These are phyloP conservation scores for Drosophila koepferae DNA, from an alignment of 2,888 invertebrate genomes.

Conservation along the genomic window DNA sequence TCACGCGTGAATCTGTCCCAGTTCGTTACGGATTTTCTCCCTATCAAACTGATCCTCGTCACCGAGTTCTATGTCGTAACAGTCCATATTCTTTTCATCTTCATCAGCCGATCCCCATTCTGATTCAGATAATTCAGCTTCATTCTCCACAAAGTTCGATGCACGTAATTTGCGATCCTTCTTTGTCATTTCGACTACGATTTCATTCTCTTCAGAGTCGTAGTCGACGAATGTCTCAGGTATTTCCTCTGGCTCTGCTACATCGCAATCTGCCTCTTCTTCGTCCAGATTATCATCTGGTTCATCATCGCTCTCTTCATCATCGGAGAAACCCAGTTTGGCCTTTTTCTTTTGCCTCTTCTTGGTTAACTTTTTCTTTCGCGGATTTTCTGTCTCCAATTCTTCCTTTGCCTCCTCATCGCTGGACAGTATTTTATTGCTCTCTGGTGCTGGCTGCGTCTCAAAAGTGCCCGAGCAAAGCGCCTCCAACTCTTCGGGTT, in stretches of 20 bases:
- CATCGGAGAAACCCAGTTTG: conserved; percentile 84
- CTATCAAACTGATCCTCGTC: conserved; percentile 94
- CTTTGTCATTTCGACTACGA: conserved; percentile 83
- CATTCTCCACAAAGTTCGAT: conserved; percentile 93
- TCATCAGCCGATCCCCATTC: conserved; percentile 96
- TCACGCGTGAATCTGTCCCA: conserved; percentile 94
- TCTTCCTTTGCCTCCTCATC: conserved; percentile 82
- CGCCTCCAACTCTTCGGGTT: conserved; percentile 86
- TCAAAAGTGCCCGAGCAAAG: conserved; percentile 88
- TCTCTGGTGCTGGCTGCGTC: conserved; percentile 48
- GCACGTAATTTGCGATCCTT: conserved; percentile 85
- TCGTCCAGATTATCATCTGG: conserved; percentile 66
- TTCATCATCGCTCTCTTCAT: conserved; percentile 75
- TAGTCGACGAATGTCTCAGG: conserved; percentile 88
- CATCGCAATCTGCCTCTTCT: conserved; percentile 60
- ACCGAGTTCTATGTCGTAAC: conserved; percentile 93
- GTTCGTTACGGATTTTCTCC: conserved; percentile 90
- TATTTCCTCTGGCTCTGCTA: conserved; percentile 83
- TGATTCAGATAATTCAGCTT: conserved; percentile 96
- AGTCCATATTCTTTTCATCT: conserved; percentile 92
- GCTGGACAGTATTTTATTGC: conserved; percentile 86
- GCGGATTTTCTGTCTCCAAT: conserved; percentile 40
- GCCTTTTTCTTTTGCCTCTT: conserved; percentile 78
- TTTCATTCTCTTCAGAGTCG: conserved; percentile 95
- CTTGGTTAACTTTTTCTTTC: conserved; percentile 82